Percentiles rank a stretch among this genome's conserved stretches.
phyloP scores from a whole-genome alignment of 1,140 invertebrate species.

The Pararge aegeria region DNA sequence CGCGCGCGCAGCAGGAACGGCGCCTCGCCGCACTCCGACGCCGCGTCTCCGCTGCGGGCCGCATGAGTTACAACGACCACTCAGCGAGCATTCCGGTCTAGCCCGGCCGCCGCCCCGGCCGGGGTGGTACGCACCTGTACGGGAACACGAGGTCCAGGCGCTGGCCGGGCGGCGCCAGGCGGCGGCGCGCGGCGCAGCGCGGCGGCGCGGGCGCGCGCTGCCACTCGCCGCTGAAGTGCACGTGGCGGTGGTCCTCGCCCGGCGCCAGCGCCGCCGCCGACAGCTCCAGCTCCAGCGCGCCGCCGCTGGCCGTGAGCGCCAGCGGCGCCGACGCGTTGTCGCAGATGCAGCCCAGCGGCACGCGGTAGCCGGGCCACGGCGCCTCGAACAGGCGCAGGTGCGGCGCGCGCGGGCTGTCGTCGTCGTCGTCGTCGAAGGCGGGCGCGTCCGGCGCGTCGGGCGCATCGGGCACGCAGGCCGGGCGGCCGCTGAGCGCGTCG shows the following conservation, averaged over 20 bases:
- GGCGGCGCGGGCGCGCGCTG: slow-evolving; percentile 61
- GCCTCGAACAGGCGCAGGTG: slow-evolving; percentile 56
- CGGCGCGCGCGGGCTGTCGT: slow-evolving; percentile 50
- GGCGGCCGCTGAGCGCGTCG: slow-evolving; percentile 86
- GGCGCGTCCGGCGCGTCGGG: not conserved
- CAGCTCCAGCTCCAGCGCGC: slow-evolving; percentile 71
- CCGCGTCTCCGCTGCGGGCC: slow-evolving; percentile 46
- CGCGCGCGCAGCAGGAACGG: slow-evolving; percentile 88
- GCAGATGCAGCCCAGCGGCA: slow-evolving; percentile 85
- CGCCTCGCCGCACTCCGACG: slow-evolving; percentile 85
- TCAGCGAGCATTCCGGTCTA: too few relatives aligned
- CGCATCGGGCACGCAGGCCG: slow-evolving; percentile 46
- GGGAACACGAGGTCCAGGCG: slow-evolving; percentile 81
- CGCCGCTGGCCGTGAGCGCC: slow-evolving; percentile 38
- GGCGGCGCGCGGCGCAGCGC: slow-evolving; percentile 46
- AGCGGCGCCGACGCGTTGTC: slow-evolving; percentile 79
- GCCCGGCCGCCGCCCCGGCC: too few relatives aligned
- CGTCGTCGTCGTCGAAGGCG: slow-evolving; percentile 33
- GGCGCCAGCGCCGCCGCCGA: slow-evolving; percentile 78
- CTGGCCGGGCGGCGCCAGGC: slow-evolving; percentile 83
- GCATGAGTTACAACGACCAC: not conserved
- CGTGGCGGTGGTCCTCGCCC: slow-evolving; percentile 85
- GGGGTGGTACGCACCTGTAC: slow-evolving; percentile 61
- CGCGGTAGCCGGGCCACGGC: slow-evolving; percentile 56
- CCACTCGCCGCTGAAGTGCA: slow-evolving; percentile 85